phyloP scores from a whole-genome alignment of 2,113 vertebrate genomes.

The Benitochromis conjunctus region DNA sequence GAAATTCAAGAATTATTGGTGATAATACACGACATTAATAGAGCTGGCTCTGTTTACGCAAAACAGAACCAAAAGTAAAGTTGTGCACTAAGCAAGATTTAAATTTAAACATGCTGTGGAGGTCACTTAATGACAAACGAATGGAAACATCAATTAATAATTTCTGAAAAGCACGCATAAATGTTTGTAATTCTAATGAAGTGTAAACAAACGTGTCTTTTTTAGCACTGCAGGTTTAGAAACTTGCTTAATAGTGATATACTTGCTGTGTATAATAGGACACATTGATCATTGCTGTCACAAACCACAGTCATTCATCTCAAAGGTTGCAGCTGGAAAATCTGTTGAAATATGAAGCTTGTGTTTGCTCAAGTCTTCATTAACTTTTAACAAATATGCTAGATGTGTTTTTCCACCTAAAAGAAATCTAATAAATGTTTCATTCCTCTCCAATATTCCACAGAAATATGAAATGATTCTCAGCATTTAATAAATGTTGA shows the following conservation, averaged over 20 bases:
- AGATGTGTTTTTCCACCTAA: not conserved
- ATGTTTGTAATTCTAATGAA: not conserved
- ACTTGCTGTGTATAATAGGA: not conserved
- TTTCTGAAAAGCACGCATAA: not conserved
- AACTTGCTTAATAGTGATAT: not conserved
- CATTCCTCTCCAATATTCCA: not conserved
- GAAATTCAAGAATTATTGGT: slow-evolving; percentile 13
- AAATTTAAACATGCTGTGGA: not conserved
- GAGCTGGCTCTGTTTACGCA: not conserved
- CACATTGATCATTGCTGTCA: not conserved
- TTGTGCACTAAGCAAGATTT: not conserved
- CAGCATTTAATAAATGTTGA: not conserved
- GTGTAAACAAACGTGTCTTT: not conserved
- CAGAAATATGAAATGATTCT: not conserved
- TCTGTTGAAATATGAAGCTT: rapidly evolving
- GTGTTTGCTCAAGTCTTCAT: not conserved
- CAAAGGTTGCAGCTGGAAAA: not conserved
- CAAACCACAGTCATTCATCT: not conserved
- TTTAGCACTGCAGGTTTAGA: not conserved
- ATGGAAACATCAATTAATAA: not conserved
- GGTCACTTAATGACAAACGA: not conserved
- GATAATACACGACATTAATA: slow-evolving; percentile 12
- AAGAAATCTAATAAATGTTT: not conserved
- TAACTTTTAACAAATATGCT: not conserved
- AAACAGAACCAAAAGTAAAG: not conserved